phyloP scores from a whole-genome alignment of 2,888 invertebrate genomes.

The Pristionchus entomophagus region DNA sequence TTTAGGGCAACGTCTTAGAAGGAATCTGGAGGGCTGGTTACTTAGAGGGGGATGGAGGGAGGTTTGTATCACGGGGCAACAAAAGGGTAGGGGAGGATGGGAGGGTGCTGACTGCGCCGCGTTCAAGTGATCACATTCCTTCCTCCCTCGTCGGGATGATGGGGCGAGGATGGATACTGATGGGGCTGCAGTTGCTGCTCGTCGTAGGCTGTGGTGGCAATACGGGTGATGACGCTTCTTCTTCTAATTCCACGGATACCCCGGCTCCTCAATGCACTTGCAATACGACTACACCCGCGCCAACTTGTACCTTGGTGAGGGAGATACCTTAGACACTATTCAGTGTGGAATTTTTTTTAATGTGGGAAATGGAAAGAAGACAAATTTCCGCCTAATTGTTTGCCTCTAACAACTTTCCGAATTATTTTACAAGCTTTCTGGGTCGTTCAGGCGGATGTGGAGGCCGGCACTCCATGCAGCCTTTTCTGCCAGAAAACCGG shows the following conservation, averaged over 20 bases:
- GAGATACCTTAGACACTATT: too few species aligned
- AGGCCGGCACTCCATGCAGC: background rate
- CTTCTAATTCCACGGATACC: background rate
- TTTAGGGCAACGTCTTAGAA: background rate
- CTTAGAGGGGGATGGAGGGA: background rate
- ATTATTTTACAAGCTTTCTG: too few species aligned
- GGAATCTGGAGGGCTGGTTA: too few species aligned
- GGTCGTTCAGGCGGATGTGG: background rate
- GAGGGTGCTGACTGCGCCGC: background rate
- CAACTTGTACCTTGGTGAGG: background rate
- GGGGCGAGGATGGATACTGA: background rate
- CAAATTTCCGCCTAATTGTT: too few species aligned
- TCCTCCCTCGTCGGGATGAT: background rate
- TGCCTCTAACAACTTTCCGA: too few species aligned
- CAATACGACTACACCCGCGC: background rate
- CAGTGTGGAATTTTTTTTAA: too few species aligned
- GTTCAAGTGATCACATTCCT: slow-evolving; percentile 21
- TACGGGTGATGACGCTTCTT: too few species aligned
- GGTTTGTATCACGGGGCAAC: slow-evolving; percentile 29
- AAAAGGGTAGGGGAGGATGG: background rate
- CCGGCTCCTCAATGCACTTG: background rate
- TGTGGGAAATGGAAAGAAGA: too few species aligned
- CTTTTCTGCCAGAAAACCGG: background rate
- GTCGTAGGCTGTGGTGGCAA: background rate
- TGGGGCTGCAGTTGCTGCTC: background rate